A percentile compares a stretch with the other conserved stretches of the same genome.
Evolutionary conservation across 2,113 vertebrate genomes (phyloP).

Genomic region (Salminus brasiliensis): DNA sequence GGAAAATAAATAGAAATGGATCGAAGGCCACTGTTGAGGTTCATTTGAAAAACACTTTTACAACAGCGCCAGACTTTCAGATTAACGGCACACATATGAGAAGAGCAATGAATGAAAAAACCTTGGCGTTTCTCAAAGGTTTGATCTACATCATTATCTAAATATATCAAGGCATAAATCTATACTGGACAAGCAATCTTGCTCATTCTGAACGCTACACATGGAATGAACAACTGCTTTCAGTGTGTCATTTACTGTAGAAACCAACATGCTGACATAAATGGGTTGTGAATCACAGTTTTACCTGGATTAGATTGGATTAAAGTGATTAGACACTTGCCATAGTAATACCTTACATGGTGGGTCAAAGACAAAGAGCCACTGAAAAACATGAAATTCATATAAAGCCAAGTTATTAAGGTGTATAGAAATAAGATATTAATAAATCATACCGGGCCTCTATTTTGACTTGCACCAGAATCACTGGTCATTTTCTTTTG

Average conservation of each 20-base stretch:
- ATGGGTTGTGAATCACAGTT: not conserved
- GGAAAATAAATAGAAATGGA: conserved; percentile 69
- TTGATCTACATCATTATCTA: conserved; percentile 57
- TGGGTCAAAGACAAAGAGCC: not conserved
- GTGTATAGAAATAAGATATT: not conserved
- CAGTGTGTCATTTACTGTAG: not conserved
- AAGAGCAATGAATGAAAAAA: conserved; percentile 34
- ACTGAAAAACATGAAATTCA: not conserved
- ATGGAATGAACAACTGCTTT: not conserved
- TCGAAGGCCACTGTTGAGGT: conserved; percentile 21
- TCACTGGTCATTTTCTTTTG: not conserved
- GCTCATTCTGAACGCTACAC: conserved; percentile 4
- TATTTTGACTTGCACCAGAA: not conserved
- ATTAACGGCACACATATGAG: conserved; percentile 48
- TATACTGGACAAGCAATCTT: conserved; percentile 47
- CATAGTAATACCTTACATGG: not conserved
- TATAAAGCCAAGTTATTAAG: not conserved
- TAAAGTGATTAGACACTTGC: not conserved
- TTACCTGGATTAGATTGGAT: not conserved
- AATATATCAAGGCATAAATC: conserved; percentile 41
- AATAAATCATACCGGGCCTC: too few species aligned
- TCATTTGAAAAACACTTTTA: conserved; percentile 58
- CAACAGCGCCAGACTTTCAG: conserved; percentile 19
- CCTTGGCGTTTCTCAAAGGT: conserved; percentile 37
- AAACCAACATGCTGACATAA: not conserved